Conservation (phyloP, 2,888 invertebrate species). For the Hirtodrosophila alboralis region DNA sequence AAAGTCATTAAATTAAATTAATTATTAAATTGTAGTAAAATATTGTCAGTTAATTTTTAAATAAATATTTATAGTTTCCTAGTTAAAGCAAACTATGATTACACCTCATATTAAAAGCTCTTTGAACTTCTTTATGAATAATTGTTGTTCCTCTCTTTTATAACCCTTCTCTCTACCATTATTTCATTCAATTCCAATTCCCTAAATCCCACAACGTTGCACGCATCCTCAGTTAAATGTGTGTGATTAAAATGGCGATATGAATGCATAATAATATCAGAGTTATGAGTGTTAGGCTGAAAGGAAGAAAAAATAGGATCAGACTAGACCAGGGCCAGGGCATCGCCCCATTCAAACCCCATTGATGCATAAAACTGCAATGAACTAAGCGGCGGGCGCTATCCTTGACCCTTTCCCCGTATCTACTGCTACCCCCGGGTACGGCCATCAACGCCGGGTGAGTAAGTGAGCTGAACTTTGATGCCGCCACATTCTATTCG, state of each 20-base stretch:
- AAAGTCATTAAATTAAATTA: too few species aligned
- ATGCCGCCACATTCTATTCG: constrained; percentile 81
- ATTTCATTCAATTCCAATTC: constrained; percentile 29
- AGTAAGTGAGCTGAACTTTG: constrained; percentile 80
- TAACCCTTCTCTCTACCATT: not conserved
- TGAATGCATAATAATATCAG: constrained; percentile 78
- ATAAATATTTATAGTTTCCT: too few species aligned
- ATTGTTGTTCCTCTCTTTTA: constrained; percentile 26
- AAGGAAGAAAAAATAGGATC: constrained; percentile 15
- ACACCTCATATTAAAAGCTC: not conserved
- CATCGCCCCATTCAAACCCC: constrained; percentile 1
- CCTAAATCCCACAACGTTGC: constrained; percentile 54
- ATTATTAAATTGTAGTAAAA: too few species aligned
- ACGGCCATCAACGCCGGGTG: constrained; percentile 73
- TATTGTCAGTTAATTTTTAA: too few species aligned
- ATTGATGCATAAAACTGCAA: constrained; percentile 62
- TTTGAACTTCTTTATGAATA: constrained; percentile 2
- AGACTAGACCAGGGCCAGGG: not conserved
- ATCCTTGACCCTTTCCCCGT: not conserved
- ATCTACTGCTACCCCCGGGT: not conserved
- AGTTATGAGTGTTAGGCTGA: constrained; percentile 58
- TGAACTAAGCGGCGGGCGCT: constrained; percentile 57
- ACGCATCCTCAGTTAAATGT: constrained; percentile 40
- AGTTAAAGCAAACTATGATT: too few species aligned
- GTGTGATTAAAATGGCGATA: constrained; percentile 78